A percentile compares a stretch with the other conserved stretches of the same genome.
These are phyloP conservation scores for Tipula vernalis DNA, from an alignment of 2,888 invertebrate genomes.

Conservation along the genomic window DNA sequence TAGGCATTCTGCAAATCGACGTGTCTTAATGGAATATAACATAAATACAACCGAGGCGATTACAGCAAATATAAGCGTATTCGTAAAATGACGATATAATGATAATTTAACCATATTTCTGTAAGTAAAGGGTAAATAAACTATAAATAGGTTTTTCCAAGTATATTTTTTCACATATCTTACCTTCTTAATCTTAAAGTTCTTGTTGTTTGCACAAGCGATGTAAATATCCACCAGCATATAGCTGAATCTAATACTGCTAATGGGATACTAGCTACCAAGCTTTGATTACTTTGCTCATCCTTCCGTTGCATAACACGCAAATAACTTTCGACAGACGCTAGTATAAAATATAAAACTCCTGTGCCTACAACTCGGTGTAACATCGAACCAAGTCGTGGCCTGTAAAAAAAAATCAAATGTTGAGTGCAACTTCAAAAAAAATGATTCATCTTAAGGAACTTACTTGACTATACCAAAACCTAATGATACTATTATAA, in stretches of 20 bases:
- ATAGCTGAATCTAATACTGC: slow-evolving; percentile 76
- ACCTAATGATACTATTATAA: slow-evolving; percentile 87
- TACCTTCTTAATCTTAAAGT: slow-evolving; percentile 70
- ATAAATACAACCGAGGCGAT: slow-evolving; percentile 85
- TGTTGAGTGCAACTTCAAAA: background rate
- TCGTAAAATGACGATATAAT: slow-evolving; percentile 87
- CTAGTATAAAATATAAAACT: slow-evolving; percentile 67
- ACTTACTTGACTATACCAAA: slow-evolving; percentile 90
- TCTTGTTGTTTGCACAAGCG: slow-evolving; percentile 78
- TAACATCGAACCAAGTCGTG: slow-evolving; percentile 75
- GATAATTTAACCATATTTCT: slow-evolving; percentile 84
- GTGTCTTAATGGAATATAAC: slow-evolving; percentile 80
- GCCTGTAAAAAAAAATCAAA: slow-evolving; percentile 39
- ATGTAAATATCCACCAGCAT: slow-evolving; percentile 90
- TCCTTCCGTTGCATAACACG: slow-evolving; percentile 53
- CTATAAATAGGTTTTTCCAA: background rate
- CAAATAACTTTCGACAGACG: slow-evolving; percentile 76
- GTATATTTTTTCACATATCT: background rate
- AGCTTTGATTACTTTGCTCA: slow-evolving; percentile 46
- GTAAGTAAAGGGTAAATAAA: slow-evolving; percentile 21
- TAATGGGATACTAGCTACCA: slow-evolving; percentile 74
- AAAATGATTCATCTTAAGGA: background rate
- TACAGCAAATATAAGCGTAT: slow-evolving; percentile 83
- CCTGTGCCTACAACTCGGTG: slow-evolving; percentile 82
- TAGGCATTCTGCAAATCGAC: slow-evolving; percentile 61